phyloP scores from a whole-genome alignment of 2,888 invertebrate species.

The Dione vanillae region DNA sequence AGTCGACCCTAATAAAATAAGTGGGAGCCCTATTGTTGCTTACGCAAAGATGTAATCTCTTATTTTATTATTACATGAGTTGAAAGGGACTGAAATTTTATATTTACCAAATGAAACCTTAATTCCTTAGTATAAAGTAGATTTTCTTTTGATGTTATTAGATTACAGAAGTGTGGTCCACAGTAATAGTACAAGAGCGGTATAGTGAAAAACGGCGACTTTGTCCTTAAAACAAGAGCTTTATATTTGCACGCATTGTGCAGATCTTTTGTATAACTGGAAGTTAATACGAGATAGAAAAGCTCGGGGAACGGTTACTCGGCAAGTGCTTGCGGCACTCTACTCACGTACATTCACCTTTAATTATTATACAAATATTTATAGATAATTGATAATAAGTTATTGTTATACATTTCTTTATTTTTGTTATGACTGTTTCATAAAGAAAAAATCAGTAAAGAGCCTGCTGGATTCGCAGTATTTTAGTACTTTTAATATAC shows the following conservation, averaged over 20 bases:
- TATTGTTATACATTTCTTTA: too few species aligned
- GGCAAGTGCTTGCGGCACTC: conserved; percentile 21
- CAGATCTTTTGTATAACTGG: conserved; percentile 38
- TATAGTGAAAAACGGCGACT: conserved; percentile 42
- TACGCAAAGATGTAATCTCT: conserved; percentile 81
- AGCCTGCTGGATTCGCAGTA: too few species aligned
- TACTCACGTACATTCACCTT: conserved; percentile 17
- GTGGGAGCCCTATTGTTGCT: conserved; percentile 78
- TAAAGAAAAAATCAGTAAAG: too few species aligned
- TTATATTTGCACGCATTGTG: conserved; percentile 40
- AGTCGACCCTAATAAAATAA: conserved; percentile 65
- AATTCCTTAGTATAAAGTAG: conserved; percentile 31
- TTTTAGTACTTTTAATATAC: too few species aligned
- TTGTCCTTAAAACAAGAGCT: conserved; percentile 40
- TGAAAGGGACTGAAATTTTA: conserved; percentile 61
- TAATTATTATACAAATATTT: conserved; percentile 6
- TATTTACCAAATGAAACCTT: conserved; percentile 48
- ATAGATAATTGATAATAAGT: conserved; percentile 8
- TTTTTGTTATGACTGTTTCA: too few species aligned
- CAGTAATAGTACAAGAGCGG: conserved; percentile 42
- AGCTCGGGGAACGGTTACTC: conserved; percentile 9
- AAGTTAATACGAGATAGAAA: conserved; percentile 34
- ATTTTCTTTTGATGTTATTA: conserved; percentile 36
- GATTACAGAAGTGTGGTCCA: conserved; percentile 41
- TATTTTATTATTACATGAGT: conserved; percentile 80